Conservation (phyloP, 1,140 invertebrate genomes). For the Eumeta japonica region DNA sequence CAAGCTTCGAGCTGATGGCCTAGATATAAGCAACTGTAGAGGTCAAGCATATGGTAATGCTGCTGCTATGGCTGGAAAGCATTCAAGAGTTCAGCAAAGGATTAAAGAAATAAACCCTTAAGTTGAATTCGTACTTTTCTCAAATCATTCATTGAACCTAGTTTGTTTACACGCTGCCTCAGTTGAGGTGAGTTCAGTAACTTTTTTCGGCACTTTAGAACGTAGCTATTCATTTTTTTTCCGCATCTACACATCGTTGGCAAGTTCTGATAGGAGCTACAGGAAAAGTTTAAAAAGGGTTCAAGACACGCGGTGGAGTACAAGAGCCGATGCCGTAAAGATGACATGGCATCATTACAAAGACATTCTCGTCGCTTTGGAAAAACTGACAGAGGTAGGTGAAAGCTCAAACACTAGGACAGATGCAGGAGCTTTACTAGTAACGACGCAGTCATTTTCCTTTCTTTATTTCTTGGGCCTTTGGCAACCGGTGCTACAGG, state of each 20-base stretch:
- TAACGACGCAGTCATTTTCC: too few species aligned
- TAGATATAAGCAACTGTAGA: slow-evolving; percentile 1
- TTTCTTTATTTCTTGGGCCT: slow-evolving; percentile 14
- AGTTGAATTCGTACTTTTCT: slow-evolving; percentile 10
- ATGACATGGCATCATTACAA: slow-evolving; percentile 7
- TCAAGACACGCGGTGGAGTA: slow-evolving; percentile 10
- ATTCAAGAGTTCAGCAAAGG: slow-evolving; percentile 7
- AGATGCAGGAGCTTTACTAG: slow-evolving; percentile 11
- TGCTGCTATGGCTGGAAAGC: slow-evolving; percentile 1
- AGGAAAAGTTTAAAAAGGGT: slow-evolving; percentile 13
- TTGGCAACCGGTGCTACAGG: too few species aligned
- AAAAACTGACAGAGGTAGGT: slow-evolving; percentile 2
- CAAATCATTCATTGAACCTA: slow-evolving; percentile 11
- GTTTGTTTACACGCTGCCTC: slow-evolving; percentile 3
- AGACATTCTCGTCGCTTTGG: slow-evolving; percentile 4
- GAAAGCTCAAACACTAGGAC: slow-evolving; percentile 9
- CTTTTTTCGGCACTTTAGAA: slow-evolving; percentile 11
- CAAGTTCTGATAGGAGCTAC: slow-evolving; percentile 10
- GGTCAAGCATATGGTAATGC: slow-evolving; percentile 1
- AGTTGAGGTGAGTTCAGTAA: slow-evolving; percentile 2
- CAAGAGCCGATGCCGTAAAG: slow-evolving; percentile 11
- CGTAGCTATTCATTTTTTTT: slow-evolving; percentile 18
- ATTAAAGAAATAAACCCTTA: slow-evolving; percentile 14
- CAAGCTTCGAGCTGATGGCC: slow-evolving; percentile 1
- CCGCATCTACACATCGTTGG: slow-evolving; percentile 16